Evolutionary conservation across 2,113 vertebrate genomes (phyloP).

Genomic region (Mus pahari): DNA sequence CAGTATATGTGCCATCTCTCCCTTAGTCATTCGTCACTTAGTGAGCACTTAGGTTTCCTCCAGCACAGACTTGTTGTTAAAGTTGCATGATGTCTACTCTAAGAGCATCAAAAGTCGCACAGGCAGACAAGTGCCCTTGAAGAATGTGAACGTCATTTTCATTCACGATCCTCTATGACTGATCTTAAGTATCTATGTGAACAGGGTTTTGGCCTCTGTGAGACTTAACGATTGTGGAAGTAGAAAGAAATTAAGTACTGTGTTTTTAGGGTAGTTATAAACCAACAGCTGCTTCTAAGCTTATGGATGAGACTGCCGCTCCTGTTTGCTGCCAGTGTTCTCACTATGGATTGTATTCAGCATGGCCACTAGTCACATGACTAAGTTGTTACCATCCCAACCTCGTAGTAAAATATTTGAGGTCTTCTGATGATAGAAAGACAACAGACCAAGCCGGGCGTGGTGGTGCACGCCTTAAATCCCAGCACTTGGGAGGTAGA

Average conservation of each 20-base stretch:
- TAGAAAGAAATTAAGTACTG: background rate
- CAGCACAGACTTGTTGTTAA: conserved; percentile 1
- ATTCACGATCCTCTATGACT: background rate
- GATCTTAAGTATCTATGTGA: background rate
- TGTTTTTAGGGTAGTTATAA: background rate
- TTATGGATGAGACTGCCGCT: background rate
- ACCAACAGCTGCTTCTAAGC: background rate
- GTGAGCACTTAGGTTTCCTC: background rate
- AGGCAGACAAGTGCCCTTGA: background rate
- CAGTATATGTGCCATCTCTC: background rate
- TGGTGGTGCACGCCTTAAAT: too few relatives aligned
- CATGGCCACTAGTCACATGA: background rate
- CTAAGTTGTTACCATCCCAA: background rate
- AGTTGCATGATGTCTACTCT: background rate
- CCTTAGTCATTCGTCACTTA: background rate
- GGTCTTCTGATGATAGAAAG: background rate
- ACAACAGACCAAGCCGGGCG: background rate
- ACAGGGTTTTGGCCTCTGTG: background rate
- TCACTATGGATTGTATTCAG: background rate
- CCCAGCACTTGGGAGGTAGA: too few relatives aligned
- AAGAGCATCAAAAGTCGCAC: background rate
- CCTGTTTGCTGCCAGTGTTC: background rate
- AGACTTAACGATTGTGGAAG: background rate
- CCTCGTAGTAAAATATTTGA: background rate
- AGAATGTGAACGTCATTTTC: background rate